A percentile compares a stretch with the other conserved stretches of the same genome.
These are phyloP conservation scores for Kryphioiulus occultus DNA, from an alignment of 2,888 invertebrate genomes.

Conservation along the genomic window DNA sequence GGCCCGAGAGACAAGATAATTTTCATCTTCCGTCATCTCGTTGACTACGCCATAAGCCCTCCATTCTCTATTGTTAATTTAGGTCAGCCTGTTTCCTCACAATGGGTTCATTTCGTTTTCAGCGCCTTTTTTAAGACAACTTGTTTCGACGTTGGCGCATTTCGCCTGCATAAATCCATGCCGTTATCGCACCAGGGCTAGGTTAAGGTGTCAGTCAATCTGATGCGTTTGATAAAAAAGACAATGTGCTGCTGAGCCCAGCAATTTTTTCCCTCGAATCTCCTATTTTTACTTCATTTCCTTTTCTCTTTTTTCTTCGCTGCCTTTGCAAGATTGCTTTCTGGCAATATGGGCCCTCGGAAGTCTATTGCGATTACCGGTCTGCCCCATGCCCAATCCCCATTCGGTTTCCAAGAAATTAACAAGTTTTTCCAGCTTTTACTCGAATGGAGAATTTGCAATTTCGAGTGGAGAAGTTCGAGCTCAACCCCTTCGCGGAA, in stretches of 20 bases:
- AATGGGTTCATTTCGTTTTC: constrained; percentile 18
- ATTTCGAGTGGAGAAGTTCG: not conserved
- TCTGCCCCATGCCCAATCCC: not conserved
- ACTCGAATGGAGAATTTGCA: not conserved
- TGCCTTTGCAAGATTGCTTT: constrained; percentile 8
- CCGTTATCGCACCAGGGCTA: not conserved
- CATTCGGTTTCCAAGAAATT: not conserved
- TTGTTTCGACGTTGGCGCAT: constrained; percentile 1
- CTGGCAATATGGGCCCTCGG: not conserved
- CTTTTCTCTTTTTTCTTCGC: not conserved
- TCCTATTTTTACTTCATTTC: constrained; percentile 35
- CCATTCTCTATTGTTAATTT: constrained; percentile 6
- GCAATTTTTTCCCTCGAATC: constrained; percentile 18
- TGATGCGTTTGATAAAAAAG: constrained; percentile 28
- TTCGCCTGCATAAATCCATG: not conserved
- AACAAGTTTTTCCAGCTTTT: not conserved
- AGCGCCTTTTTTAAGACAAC: not conserved
- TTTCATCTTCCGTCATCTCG: too few species aligned
- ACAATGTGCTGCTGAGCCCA: constrained; percentile 25
- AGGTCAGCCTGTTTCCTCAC: not conserved
- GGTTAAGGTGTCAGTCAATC: constrained; percentile 33
- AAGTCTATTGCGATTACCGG: constrained; percentile 32
- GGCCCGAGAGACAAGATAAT: too few species aligned
- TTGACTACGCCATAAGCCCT: not conserved
- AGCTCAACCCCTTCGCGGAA: not conserved